Conservation (phyloP, 2,888 invertebrate genomes). For the Andrena praecox region DNA sequence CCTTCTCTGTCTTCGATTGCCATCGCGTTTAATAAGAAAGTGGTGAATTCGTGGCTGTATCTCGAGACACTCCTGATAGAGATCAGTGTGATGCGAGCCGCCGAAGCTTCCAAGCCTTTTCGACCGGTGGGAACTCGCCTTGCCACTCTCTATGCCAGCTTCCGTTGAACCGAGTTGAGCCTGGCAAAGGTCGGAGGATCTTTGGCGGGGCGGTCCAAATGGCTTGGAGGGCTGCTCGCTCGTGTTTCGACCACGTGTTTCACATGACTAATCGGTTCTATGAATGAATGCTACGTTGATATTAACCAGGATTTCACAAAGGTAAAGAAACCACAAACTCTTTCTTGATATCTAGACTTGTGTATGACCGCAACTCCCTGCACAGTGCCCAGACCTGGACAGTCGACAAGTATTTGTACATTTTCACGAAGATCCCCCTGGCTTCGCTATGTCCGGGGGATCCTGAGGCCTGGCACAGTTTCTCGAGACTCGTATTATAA, state of each 20-base stretch:
- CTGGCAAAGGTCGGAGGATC: not conserved
- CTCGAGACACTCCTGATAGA: slow-evolving; percentile 73
- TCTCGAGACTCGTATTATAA: not conserved
- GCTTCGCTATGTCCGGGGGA: not conserved
- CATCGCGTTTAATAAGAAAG: slow-evolving; percentile 65
- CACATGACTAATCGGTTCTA: slow-evolving; percentile 84
- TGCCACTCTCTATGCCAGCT: not conserved
- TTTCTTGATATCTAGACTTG: slow-evolving; percentile 80
- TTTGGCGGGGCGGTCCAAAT: slow-evolving; percentile 42
- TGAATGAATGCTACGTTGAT: slow-evolving; percentile 84
- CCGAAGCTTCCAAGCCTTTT: slow-evolving; percentile 66
- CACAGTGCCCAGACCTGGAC: slow-evolving; percentile 44
- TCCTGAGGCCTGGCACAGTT: not conserved
- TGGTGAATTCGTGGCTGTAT: slow-evolving; percentile 70
- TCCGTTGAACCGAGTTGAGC: not conserved
- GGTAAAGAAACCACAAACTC: slow-evolving; percentile 83
- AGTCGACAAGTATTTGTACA: slow-evolving; percentile 42
- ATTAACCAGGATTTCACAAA: slow-evolving; percentile 85
- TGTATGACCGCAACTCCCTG: slow-evolving; percentile 69
- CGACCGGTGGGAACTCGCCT: not conserved
- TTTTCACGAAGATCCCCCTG: not conserved
- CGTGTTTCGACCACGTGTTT: slow-evolving; percentile 78
- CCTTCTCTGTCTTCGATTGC: slow-evolving; percentile 71
- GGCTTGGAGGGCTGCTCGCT: slow-evolving; percentile 64
- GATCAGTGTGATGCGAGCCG: slow-evolving; percentile 51